A percentile compares a stretch with the other conserved stretches of the same genome.
These are phyloP conservation scores for Xanthia togata DNA, from an alignment of 2,888 invertebrate genomes.

Conservation along the genomic window DNA sequence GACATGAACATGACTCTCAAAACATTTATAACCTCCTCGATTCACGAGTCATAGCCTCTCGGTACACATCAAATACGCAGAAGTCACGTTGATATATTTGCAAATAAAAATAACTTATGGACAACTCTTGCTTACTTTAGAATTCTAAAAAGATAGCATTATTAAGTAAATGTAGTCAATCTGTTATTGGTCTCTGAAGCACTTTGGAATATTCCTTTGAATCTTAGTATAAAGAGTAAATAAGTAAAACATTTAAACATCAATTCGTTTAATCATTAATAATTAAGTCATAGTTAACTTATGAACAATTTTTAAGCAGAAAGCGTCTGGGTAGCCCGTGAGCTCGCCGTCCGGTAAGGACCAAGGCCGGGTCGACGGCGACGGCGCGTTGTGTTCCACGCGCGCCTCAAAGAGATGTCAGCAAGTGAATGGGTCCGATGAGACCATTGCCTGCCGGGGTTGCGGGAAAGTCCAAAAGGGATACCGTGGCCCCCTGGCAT, in stretches of 20 bases:
- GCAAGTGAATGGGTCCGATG: too few relatives aligned
- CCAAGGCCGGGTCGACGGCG: too few relatives aligned
- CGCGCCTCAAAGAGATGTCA: too few relatives aligned
- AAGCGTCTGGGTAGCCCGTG: too few relatives aligned
- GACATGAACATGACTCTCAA: background rate
- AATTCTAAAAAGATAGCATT: slow-evolving; percentile 3
- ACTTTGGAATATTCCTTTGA: slow-evolving; percentile 1
- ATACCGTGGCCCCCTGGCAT: too few relatives aligned
- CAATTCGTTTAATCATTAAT: background rate
- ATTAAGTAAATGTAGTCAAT: slow-evolving; percentile 1
- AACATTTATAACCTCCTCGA: slow-evolving; percentile 7
- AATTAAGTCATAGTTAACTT: background rate
- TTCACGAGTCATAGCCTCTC: background rate
- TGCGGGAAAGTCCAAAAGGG: too few relatives aligned
- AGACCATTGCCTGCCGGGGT: too few relatives aligned
- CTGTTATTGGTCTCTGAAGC: background rate
- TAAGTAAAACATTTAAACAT: background rate
- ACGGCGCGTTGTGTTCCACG: too few relatives aligned
- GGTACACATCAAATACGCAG: slow-evolving; percentile 24
- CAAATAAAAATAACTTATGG: slow-evolving; percentile 37
- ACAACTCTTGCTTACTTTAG: slow-evolving; percentile 4
- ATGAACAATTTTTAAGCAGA: background rate
- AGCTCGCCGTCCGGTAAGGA: too few relatives aligned
- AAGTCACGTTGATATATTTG: slow-evolving; percentile 33
- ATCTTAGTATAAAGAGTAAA: background rate